A percentile compares a stretch with the other conserved stretches of the same genome.
These are phyloP conservation scores for Sinhomidia bicolor DNA, from an alignment of 2,888 invertebrate species.

Conservation along the genomic window DNA sequence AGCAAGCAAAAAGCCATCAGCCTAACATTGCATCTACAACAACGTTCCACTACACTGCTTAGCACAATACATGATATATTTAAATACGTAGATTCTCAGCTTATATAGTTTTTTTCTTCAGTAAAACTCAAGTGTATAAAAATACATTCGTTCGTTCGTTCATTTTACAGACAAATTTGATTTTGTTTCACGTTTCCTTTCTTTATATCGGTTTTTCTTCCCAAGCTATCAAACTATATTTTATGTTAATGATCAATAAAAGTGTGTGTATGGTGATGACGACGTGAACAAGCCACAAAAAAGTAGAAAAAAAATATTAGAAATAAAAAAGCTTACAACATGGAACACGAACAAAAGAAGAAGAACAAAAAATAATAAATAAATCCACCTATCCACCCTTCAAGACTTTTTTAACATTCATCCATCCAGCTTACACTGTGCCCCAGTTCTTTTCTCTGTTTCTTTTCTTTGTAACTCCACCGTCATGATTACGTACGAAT, in stretches of 20 bases:
- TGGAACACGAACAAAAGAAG: background rate
- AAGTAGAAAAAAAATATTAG: background rate
- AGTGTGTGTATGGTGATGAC: background rate
- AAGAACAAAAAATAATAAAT: no score
- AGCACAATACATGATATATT: background rate
- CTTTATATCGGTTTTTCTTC: no score
- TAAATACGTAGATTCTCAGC: background rate
- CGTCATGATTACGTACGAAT: conserved; percentile 28
- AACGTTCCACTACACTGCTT: background rate
- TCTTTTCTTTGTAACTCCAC: conserved; percentile 12
- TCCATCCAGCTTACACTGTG: background rate
- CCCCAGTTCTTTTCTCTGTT: background rate
- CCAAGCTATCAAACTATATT: no score
- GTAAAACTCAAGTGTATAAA: background rate
- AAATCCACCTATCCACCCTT: background rate
- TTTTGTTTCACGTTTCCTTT: no score
- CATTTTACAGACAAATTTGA: background rate
- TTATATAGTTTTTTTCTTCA: background rate
- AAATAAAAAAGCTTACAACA: background rate
- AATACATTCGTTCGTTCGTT: background rate
- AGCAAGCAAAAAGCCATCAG: background rate
- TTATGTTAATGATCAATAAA: conserved; percentile 38
- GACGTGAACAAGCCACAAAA: conserved; percentile 18
- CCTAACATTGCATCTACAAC: background rate
- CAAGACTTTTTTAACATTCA: background rate